Evolutionary conservation across 2,797 vertebrate species (phyloP), one percentile per base, ranked within the genome.

Genomic region (Karalla daura): DNA sequence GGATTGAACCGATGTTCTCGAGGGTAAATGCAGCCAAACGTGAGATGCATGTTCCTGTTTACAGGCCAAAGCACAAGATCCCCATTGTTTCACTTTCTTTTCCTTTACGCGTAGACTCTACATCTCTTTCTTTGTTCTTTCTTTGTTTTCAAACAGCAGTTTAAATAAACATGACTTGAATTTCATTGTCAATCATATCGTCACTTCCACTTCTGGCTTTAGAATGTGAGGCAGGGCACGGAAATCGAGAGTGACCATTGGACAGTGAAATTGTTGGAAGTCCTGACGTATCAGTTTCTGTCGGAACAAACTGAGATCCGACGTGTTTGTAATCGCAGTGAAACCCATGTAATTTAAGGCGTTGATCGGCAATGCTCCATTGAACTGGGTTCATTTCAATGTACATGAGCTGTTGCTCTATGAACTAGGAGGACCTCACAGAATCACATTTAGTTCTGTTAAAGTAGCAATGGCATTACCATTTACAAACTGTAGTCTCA

Each of bases 11-110:
- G 28, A 70, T 60, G 58, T 70, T 77, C 24, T 87, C 51, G 20
- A 69, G 76, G 72, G 79, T 85, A 87, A 71, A 78, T 84, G 60
- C 64, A 76, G 80, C 86, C 76, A 78, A 76, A 85, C 41, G 49
- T 64, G 62, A 41, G 64, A 83, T 80, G 81, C 71, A 75, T 88
- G 88, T 83, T 43, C 50, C 75, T 36, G 86, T 87, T 86, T 80
- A 78, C 88, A 93, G 89, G 90, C 93, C 93, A 94, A 94, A 94
- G 93, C 92, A 94, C 92, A 93, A 92, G 66, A 90, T 67, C 15
- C 49, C 43, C 50, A 33, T 64, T 80, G 59, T 85, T 80, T 84
- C 80, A 46, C 28, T 76, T 76, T 46, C 30, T 51, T 24, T 49
- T 59, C 25, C 43, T 41, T 37, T 56, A 35, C 67, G 41, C 88